phyloP scores from a whole-genome alignment of 2,113 vertebrate genomes.

The Pedetes capensis region DNA sequence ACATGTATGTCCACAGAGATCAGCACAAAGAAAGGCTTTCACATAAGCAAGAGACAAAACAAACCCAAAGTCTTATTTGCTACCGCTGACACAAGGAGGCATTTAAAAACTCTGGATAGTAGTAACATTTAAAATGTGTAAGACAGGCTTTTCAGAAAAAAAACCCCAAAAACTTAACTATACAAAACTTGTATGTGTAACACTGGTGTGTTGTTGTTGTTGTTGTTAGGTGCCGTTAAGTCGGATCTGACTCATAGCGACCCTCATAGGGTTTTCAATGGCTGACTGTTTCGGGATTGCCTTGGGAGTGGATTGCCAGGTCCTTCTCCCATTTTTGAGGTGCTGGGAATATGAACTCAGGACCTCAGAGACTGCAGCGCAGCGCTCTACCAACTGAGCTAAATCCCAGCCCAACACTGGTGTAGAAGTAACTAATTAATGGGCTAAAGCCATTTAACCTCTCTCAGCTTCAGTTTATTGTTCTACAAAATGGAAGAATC shows the following conservation, averaged over 20 bases:
- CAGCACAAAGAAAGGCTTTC: neutral
- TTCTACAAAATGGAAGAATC: neutral
- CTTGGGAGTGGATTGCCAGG: too few relatives aligned
- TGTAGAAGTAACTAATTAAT: neutral
- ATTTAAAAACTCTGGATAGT: neutral
- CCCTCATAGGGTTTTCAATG: too few relatives aligned
- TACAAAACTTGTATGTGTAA: neutral
- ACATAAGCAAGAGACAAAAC: slow-evolving; percentile 12
- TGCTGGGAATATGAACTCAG: too few relatives aligned
- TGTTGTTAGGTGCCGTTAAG: too few relatives aligned
- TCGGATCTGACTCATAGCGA: too few relatives aligned
- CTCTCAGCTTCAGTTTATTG: neutral
- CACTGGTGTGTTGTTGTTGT: too few relatives aligned
- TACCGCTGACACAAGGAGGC: neutral
- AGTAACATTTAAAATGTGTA: neutral
- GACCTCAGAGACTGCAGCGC: too few relatives aligned
- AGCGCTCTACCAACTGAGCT: too few relatives aligned
- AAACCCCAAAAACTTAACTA: neutral
- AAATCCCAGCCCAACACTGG: too few relatives aligned
- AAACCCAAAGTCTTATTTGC: slow-evolving; percentile 11
- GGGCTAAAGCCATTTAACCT: neutral
- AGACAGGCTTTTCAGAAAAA: slow-evolving; percentile 12
- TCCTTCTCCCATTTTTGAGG: too few relatives aligned
- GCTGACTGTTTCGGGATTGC: too few relatives aligned
- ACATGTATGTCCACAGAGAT: neutral